These are phyloP conservation scores for Sciurus niger DNA, from an alignment of 2,113 vertebrate genomes.

Conservation along the genomic window DNA sequence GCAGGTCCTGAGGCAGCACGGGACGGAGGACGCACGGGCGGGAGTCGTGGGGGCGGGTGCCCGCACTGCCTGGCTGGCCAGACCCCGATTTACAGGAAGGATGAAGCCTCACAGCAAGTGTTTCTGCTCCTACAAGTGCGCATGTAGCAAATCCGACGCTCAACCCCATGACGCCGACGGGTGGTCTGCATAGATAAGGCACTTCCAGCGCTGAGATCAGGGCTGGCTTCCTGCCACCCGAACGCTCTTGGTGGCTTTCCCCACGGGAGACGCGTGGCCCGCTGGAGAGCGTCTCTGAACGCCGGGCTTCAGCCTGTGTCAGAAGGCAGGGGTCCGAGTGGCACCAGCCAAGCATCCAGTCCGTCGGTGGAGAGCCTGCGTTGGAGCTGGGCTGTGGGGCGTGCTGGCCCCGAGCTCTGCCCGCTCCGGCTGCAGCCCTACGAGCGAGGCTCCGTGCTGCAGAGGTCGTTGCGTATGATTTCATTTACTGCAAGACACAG, in stretches of 20 bases:
- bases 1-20: conserved; percentile 83
- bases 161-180: conserved; percentile 78
- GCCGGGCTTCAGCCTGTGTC: conserved; percentile 76
- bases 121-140: conserved; percentile 78
- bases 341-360: conserved; percentile 74
- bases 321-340: conserved; percentile 77
- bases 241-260: no score
- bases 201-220: conserved; percentile 87
- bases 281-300: conserved; percentile 61
- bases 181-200: conserved; percentile 87
- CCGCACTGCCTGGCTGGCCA: not conserved
- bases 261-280: no score
- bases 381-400: not conserved
- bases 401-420: not conserved
- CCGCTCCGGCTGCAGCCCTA: conserved; percentile 78
- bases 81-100: not conserved
- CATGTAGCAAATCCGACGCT: conserved; percentile 77
- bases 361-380: not conserved
- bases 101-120: conserved; percentile 60
- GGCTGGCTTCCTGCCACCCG: not conserved
- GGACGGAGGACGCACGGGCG: conserved; percentile 15
- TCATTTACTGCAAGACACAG: conserved; percentile 95
- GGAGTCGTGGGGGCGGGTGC: rapidly evolving
- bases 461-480: conserved; percentile 98
- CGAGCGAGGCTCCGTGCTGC: conserved; percentile 92